phyloP scores from a whole-genome alignment of 2,888 invertebrate genomes.

The Dermolepida albohirtum region DNA sequence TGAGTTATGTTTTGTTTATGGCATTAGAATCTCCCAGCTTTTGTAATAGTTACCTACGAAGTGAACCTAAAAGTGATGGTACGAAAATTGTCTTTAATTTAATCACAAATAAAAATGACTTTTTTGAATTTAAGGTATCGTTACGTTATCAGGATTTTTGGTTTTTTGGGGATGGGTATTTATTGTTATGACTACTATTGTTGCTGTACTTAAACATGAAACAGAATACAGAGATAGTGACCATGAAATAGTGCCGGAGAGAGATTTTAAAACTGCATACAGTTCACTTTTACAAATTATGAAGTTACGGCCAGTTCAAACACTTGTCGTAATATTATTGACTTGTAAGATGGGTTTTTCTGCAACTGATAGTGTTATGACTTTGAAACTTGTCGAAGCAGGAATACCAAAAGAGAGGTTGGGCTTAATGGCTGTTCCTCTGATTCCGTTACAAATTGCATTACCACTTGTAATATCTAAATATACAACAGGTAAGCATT shows the following conservation, averaged over 20 bases:
- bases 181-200: constrained; percentile 87
- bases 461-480: constrained; percentile 86
- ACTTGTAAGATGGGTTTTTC: constrained; percentile 96
- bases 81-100: constrained; percentile 58
- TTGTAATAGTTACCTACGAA: constrained; percentile 92
- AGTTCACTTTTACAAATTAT: constrained; percentile 85
- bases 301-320: constrained; percentile 83
- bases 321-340: constrained; percentile 82
- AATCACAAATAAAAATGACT: constrained; percentile 22
- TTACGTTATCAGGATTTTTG: constrained; percentile 78
- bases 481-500: constrained; percentile 60
- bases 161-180: constrained; percentile 96
- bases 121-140: constrained; percentile 56
- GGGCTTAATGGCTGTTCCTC: constrained; percentile 91
- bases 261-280: constrained; percentile 80
- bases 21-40: constrained; percentile 96
- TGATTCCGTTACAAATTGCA: constrained; percentile 91
- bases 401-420: constrained; percentile 96
- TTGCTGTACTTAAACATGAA: constrained; percentile 91
- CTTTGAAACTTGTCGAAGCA: constrained; percentile 93
- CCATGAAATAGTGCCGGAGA: constrained; percentile 62
- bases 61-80: constrained; percentile 75
- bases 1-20: constrained; percentile 96
- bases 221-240: constrained; percentile 66
- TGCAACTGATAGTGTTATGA: constrained; percentile 94